These are phyloP conservation scores for Altica lythri DNA, from an alignment of 2,888 invertebrate species.

Conservation along the genomic window DNA sequence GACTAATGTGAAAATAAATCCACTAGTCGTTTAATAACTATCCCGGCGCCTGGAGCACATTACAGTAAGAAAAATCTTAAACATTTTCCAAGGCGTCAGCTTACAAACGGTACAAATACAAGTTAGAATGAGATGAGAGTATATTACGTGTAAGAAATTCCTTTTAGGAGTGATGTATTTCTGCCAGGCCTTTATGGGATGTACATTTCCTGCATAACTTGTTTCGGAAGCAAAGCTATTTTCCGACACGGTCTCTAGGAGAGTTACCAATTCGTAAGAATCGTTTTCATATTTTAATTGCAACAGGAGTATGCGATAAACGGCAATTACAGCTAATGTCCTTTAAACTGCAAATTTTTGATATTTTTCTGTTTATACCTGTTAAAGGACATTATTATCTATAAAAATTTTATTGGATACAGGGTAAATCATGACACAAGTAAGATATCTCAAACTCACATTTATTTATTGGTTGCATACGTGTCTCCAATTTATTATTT, in stretches of 20 bases:
- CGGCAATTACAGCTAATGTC: no score
- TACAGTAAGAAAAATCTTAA: conserved; percentile 11
- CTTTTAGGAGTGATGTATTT: conserved; percentile 15
- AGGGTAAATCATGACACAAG: no score
- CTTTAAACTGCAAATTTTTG: no score
- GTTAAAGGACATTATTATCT: no score
- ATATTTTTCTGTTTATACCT: no score
- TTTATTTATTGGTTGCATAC: no score
- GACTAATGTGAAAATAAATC: conserved; percentile 43
- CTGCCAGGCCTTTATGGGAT: conserved; percentile 29
- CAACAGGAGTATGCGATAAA: background rate
- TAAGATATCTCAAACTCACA: no score
- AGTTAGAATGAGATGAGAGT: no score
- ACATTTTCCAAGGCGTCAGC: background rate
- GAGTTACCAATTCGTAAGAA: conserved; percentile 30
- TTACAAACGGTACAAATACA: no score
- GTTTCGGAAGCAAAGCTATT: conserved; percentile 36
- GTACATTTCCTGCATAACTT: conserved; percentile 40
- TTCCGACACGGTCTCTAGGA: conserved; percentile 32
- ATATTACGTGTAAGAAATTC: conserved; percentile 14
- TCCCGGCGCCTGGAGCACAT: conserved; percentile 33
- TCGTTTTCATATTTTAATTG: conserved; percentile 39
- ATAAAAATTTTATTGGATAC: no score
- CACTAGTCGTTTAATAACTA: conserved; percentile 34
- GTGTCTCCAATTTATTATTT: no score